Evolutionary conservation across 1,140 invertebrate species (phyloP).

Genomic region (Neoseiulus cucumeris): DNA sequence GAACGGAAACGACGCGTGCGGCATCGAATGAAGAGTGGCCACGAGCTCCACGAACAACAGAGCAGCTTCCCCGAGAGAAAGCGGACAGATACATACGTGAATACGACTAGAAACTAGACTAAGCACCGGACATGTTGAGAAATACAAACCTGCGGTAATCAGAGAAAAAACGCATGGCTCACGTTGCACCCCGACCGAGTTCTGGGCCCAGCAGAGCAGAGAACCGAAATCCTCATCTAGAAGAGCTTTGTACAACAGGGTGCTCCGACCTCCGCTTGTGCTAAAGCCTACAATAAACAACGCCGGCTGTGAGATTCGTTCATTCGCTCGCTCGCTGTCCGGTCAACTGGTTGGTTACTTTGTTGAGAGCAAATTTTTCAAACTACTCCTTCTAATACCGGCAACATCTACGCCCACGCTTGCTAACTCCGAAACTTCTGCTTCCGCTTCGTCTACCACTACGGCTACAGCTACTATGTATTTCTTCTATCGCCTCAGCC

Average conservation of each 20-base stretch:
- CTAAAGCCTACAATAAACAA: slow-evolving; percentile 40
- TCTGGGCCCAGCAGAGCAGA: slow-evolving; percentile 63
- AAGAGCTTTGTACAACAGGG: slow-evolving; percentile 40
- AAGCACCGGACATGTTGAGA: no score
- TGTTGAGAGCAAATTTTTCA: no score
- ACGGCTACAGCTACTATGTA: no score
- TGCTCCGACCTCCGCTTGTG: slow-evolving; percentile 39
- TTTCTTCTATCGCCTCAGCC: no score
- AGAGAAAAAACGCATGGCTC: slow-evolving; percentile 59
- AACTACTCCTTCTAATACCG: no score
- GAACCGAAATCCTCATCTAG: slow-evolving; percentile 50
- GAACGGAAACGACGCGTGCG: not conserved
- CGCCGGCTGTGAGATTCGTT: slow-evolving; percentile 38
- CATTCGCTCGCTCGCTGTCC: slow-evolving; percentile 29
- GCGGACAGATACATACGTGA: no score
- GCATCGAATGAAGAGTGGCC: not conserved
- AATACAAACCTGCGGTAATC: slow-evolving; percentile 44
- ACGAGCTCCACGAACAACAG: not conserved
- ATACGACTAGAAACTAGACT: no score
- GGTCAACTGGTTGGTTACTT: no score
- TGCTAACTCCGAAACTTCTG: no score
- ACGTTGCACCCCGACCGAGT: slow-evolving; percentile 53
- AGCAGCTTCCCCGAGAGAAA: no score
- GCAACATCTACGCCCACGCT: no score
- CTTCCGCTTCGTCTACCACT: no score